Base-by-base conservation (phyloP, 2,888 invertebrate genomes). In the Ligdia adustata region DNA sequence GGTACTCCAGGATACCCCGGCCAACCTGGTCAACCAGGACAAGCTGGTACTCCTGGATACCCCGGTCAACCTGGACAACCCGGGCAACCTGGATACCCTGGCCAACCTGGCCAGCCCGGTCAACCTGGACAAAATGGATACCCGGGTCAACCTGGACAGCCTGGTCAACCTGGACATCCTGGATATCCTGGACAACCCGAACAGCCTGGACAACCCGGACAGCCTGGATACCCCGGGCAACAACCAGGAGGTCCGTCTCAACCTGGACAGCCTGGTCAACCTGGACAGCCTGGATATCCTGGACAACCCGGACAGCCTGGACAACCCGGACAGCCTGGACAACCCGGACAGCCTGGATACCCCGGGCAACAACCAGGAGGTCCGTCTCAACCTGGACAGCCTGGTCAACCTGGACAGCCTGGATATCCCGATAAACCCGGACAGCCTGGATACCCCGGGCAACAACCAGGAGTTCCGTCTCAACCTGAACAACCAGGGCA, bases 291-390 rank as follows among this genome's bases (percentile, higher is more conserved):
- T 1, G 72, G 69, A 9, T 20, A 37, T 24, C 34, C 41, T 9
- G 66, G 62, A 0, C n/a, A 44, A 0, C 62, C 60, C 14, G 64
- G 82, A 18, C 70, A 78, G 62, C 77, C 77, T n/a, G 29, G 35
- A 1, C 35, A 35, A 7, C 43, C 43, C 12, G 43, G 35, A 5
- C 5, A 22, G 3, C 41, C 41, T 1, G 31, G 15, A 2, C 7
- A 9, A 12, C 38, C 38, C 1, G 82, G 82, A 2, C 72, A 75
- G 47, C 79, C 79, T 6, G 35, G 43, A 7, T n/a, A 20, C 0
- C 56, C 55, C 3, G 52, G 52, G 0, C 60, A 56, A 9, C 55
- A n/a, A n/a, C n/a, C n/a, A n/a, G n/a, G n/a, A n/a, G n/a, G n/a
- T n/a, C n/a, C n/a, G n/a, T n/a, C n/a, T n/a, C n/a, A n/a, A n/a